Conservation (phyloP, 2,797 vertebrate species). For the Pantherophis vulpinus region DNA sequence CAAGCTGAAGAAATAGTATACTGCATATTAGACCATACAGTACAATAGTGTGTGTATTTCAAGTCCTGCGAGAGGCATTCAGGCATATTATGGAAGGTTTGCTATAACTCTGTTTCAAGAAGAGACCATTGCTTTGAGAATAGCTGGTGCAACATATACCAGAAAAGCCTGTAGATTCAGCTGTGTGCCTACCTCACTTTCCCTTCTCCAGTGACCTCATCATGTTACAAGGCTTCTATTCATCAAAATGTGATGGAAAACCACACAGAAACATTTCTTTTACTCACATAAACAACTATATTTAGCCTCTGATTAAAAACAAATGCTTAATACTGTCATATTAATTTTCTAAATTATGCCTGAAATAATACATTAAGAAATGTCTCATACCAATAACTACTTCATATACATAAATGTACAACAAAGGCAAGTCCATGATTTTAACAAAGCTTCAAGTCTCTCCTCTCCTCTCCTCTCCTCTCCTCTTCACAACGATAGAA, state of each 20-base stretch:
- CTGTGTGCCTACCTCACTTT: conserved; percentile 92
- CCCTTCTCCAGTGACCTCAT: conserved; percentile 92
- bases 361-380: conserved; percentile 37
- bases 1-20: conserved; percentile 55
- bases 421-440: neutral
- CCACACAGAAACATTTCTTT: conserved; percentile 89
- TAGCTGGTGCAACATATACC: conserved; percentile 67
- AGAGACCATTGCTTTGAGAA: conserved; percentile 70
- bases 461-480: neutral
- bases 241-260: conserved; percentile 84
- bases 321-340: conserved; percentile 67
- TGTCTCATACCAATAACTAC: conserved; percentile 13
- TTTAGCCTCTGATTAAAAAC: conserved; percentile 78
- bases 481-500: neutral
- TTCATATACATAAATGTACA: neutral
- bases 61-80: conserved; percentile 53
- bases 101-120: neutral
- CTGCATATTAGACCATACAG: conserved; percentile 57
- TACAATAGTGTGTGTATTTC: conserved; percentile 51
- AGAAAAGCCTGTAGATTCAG: conserved; percentile 83
- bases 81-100: conserved; percentile 52
- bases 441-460: neutral
- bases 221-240: conserved; percentile 94
- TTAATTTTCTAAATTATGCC: conserved; percentile 49
- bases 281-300: conserved; percentile 84